phyloP scores from a whole-genome alignment of 2,113 vertebrate genomes.

The Neogobius melanostomus region DNA sequence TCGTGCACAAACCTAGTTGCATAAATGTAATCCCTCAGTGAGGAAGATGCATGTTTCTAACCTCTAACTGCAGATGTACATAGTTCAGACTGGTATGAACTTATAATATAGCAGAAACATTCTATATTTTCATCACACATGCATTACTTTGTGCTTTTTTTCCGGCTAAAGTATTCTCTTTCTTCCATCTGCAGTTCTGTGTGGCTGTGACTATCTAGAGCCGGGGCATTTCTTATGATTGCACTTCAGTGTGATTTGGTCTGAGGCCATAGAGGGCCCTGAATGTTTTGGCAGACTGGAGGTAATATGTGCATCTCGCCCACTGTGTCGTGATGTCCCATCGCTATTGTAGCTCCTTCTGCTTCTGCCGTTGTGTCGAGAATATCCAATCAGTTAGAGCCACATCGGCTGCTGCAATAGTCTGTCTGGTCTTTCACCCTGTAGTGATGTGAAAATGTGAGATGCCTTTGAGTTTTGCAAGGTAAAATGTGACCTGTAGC shows the following conservation, averaged over 20 bases:
- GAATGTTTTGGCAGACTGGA: conserved; percentile 35
- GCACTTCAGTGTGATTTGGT: conserved; percentile 11
- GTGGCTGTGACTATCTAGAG: not conserved
- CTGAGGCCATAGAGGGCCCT: conserved; percentile 10
- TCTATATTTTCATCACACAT: no score
- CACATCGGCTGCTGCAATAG: conserved; percentile 34
- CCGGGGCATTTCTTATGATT: not conserved
- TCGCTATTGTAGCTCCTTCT: conserved; percentile 49
- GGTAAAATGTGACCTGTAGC: not conserved
- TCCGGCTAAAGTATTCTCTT: not conserved
- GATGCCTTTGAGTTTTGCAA: no score
- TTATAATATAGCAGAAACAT: no score
- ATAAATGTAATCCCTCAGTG: no score
- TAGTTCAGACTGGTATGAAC: no score
- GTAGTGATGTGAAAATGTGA: no score
- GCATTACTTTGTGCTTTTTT: no score
- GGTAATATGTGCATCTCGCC: conserved; percentile 50
- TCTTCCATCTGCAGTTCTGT: not conserved
- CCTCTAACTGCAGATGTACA: no score
- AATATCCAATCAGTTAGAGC: conserved; percentile 61
- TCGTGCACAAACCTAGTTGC: no score
- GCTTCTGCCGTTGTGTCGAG: conserved; percentile 52
- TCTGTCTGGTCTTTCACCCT: conserved; percentile 11
- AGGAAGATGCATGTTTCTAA: no score
- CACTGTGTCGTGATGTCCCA: conserved; percentile 58